Base-by-base conservation (phyloP, 1,140 invertebrate genomes). In the Hylaeus volcanicus region DNA sequence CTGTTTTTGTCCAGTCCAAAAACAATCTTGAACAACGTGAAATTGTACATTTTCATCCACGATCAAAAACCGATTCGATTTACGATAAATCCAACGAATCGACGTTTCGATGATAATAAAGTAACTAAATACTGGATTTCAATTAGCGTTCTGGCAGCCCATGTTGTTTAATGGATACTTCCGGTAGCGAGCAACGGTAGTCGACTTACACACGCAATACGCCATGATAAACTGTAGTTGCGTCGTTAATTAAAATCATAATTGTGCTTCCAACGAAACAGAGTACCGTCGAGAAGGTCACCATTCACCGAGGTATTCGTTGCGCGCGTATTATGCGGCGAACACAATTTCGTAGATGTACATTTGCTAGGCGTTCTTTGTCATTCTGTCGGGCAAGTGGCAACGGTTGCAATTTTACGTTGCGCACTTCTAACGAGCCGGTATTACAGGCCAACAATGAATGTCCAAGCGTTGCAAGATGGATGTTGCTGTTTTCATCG, bases 161-260 rank as follows among this genome's bases (percentile, higher is more conserved):
- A 37, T 48, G 43, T 73, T 43, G 43, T 61, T 73, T 48, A 63
- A 48, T 11, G 14, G 37, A 9, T 53, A 74, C 51, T 58, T 74
- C 48, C 45, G 14, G 60, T 4, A 11, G 15, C 6, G 14, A 39
- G 45, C 5, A 15, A n/a, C 37, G 12, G 64, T 6, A 15, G 15
- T 3, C 45, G 15, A n/a, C 55, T 26, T 60, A 6, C 39, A 60
- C 70, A 15, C 39, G 70, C 70, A n/a, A 15, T 3, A 5, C 37
- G 15, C 26, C 5, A 37, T 12, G n/a, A 63, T 64, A 51, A 72
- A 82, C 55, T 63, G 75, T 15, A 72, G 39, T 41, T 39, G 48
- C 26, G 61, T 61, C 48, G 74, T 80, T 88, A 86, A 87, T 87
- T 88, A 88, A 85, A 88, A 85, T 83, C 70, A 81, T 82, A 84